Evolutionary conservation across 2,888 invertebrate species (phyloP).

Genomic region (Amblyjoppa fuscipennis): DNA sequence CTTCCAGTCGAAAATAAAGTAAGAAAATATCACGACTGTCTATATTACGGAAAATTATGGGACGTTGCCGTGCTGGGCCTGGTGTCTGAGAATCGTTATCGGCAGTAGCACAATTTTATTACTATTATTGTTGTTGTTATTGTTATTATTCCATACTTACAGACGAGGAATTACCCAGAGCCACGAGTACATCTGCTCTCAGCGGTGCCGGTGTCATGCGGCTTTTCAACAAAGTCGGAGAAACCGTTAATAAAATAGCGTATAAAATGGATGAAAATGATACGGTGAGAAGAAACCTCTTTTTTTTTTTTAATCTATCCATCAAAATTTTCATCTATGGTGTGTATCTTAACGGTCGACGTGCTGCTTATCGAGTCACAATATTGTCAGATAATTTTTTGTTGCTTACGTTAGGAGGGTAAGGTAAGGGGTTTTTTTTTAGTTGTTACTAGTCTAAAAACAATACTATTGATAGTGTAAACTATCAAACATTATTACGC

Average conservation of each 20-base stretch:
- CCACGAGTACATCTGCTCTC: slow-evolving; percentile 97
- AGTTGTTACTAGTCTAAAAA: slow-evolving; percentile 28
- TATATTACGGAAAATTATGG: not conserved
- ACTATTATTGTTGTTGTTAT: too few relatives aligned
- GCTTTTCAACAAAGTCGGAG: slow-evolving; percentile 97
- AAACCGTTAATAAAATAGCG: slow-evolving; percentile 99
- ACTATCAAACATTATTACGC: slow-evolving; percentile 4
- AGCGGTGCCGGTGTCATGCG: slow-evolving; percentile 98
- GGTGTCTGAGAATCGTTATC: not conserved
- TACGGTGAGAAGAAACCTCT: slow-evolving; percentile 88
- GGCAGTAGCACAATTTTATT: not conserved
- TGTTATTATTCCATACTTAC: slow-evolving; percentile 71
- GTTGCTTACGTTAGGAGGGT: slow-evolving; percentile 79
- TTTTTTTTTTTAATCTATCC: slow-evolving; percentile 20
- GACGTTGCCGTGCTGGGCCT: not conserved
- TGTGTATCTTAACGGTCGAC: slow-evolving; percentile 32
- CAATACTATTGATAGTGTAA: not conserved
- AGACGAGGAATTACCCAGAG: slow-evolving; percentile 96
- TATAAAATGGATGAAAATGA: slow-evolving; percentile 99
- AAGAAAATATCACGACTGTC: too few relatives aligned
- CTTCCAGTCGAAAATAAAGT: too few relatives aligned
- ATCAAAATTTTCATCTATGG: slow-evolving; percentile 42
- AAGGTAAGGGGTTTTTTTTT: slow-evolving; percentile 74
- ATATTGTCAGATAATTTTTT: slow-evolving; percentile 76
- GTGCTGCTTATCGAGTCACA: slow-evolving; percentile 69